Evolutionary conservation across 2,797 vertebrate species (phyloP).

Genomic region (Gallirallus australis): DNA sequence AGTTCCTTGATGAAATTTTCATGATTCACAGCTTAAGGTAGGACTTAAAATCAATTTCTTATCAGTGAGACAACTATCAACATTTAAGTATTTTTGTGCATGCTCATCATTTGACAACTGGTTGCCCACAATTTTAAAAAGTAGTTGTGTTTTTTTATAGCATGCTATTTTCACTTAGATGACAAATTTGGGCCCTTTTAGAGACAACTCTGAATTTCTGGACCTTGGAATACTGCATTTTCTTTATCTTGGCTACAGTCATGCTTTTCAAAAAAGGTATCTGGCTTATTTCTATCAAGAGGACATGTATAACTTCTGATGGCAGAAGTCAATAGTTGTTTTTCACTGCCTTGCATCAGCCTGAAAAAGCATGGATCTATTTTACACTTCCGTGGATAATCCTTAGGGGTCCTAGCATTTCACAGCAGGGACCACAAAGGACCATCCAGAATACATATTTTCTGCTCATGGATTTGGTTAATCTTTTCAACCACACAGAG

Average conservation of each 20-base stretch:
- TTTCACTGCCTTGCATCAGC: neutral
- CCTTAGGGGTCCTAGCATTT: neutral
- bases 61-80: neutral
- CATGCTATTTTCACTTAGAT: neutral
- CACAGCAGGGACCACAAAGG: neutral
- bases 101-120: neutral
- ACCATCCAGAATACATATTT: constrained; percentile 28
- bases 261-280: neutral
- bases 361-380: neutral
- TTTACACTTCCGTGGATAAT: constrained; percentile 25
- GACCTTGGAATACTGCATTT: neutral
- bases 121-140: neutral
- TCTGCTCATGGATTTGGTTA: constrained; percentile 39
- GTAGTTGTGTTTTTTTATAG: neutral
- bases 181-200: neutral
- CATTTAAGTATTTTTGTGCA: neutral
- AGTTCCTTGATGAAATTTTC: neutral
- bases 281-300: neutral
- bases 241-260: neutral
- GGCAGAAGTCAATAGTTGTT: constrained; percentile 6
- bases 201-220: neutral
- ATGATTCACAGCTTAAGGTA: neutral
- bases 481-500: neutral
- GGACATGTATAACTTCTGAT: neutral
- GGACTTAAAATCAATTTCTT: neutral